These are phyloP conservation scores for Chaetodon trifascialis DNA, from an alignment of 2,113 vertebrate genomes.

Conservation along the genomic window DNA sequence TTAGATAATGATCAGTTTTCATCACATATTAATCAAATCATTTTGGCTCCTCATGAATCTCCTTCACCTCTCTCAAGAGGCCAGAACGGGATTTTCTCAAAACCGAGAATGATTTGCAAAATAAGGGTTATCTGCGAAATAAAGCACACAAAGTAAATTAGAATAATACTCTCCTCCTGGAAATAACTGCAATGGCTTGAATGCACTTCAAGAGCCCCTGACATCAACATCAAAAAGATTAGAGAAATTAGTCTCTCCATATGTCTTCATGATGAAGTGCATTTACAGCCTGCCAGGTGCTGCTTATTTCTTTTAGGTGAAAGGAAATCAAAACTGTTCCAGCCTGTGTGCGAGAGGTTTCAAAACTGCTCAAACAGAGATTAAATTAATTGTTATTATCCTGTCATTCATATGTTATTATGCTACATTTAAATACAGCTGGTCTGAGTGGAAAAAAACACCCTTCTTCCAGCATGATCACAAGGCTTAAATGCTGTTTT, in stretches of 20 bases:
- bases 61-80: constrained; percentile 31
- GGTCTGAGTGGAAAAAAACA: too few relatives aligned
- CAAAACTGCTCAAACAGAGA: not conserved
- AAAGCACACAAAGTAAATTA: not conserved
- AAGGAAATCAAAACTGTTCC: not conserved
- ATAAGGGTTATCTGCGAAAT: not conserved
- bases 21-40: constrained; percentile 59
- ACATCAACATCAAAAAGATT: not conserved
- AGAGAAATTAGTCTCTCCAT: not conserved
- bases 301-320: not conserved
- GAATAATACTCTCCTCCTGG: not conserved
- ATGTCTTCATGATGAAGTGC: not conserved
- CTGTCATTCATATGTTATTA: not conserved
- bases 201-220: not conserved
- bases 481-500: not conserved
- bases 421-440: not conserved
- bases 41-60: constrained; percentile 40
- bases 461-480: too few relatives aligned
- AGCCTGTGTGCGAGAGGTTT: not conserved
- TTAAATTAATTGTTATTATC: not conserved
- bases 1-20: constrained; percentile 54
- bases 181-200: constrained; percentile 16
- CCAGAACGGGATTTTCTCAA: constrained; percentile 37
- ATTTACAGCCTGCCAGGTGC: not conserved
- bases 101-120: constrained; percentile 38